Conservation (phyloP, 2,797 vertebrate species). For the Semaprochilodus insignis region DNA sequence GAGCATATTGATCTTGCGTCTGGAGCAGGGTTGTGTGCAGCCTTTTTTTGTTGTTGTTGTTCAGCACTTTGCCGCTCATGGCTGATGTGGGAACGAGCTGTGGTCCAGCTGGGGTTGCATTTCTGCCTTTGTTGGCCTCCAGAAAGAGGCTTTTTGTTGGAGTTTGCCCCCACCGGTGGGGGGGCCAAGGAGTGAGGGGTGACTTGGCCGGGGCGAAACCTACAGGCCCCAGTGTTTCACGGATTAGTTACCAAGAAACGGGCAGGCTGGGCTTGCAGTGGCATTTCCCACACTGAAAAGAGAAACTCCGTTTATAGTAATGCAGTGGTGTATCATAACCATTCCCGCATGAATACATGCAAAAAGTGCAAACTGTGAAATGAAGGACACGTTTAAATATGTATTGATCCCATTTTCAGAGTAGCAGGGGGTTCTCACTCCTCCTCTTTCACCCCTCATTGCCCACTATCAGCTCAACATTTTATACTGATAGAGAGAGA, state of each 20-base stretch:
- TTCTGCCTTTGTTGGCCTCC: slow-evolving; percentile 80
- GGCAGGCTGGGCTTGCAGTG: slow-evolving; percentile 72
- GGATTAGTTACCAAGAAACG: slow-evolving; percentile 86
- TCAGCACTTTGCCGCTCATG: slow-evolving; percentile 43
- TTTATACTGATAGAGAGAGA: too few species aligned
- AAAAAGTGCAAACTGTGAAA: neutral
- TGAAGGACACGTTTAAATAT: neutral
- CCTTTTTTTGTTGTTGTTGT: slow-evolving; percentile 5
- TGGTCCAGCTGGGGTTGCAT: slow-evolving; percentile 81
- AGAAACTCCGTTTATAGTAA: neutral
- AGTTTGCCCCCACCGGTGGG: slow-evolving; percentile 68
- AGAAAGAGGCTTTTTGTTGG: slow-evolving; percentile 83
- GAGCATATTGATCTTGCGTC: neutral
- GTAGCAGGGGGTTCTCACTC: too few species aligned
- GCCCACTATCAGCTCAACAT: too few species aligned
- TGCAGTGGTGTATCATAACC: neutral
- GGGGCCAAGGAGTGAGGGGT: slow-evolving; percentile 72
- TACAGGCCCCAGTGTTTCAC: slow-evolving; percentile 79
- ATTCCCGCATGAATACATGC: neutral
- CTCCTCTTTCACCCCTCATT: too few species aligned
- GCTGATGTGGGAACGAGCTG: slow-evolving; percentile 78
- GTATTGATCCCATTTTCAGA: neutral
- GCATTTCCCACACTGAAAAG: slow-evolving; percentile 55
- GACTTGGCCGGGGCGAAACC: slow-evolving; percentile 76
- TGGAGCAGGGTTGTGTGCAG: neutral